Evolutionary conservation across 2,888 invertebrate species (phyloP), one percentile per base, ranked within the genome.

Genomic region (Scaptomyza tumidula): DNA sequence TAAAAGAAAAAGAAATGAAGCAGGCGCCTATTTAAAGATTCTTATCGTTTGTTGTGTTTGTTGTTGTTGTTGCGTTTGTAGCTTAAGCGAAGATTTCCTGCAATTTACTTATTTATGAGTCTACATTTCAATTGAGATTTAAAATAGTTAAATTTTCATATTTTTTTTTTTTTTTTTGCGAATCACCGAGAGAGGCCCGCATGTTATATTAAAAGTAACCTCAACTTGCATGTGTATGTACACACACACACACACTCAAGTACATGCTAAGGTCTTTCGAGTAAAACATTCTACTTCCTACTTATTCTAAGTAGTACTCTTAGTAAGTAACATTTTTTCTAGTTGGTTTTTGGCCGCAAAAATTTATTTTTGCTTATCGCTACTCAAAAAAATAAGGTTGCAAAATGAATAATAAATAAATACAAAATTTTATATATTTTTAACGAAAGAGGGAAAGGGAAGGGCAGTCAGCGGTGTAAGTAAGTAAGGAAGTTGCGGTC

Each of bases 21-120:
- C 45, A 9, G 59, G 14, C 31, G 60, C 14, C 39, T 29, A 46
- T 50, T 56, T n/a, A n/a, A 35, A 39, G 45, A 52, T 58, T 61
- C 7, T 41, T 46, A 0, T 29, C 7, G 27, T 46, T 46, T 45
- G 11, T 29, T 48, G 2, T n/a, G 35, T 37, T 2, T 41, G 35
- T 69, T 83, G 75, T 45, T 41, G n/a, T n/a, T 59, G 55, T 29
- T 43, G 48, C 63, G 55, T 31, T 44, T 41, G 2, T 6, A 35
- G 71, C 71, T 77, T 86, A 81, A 88, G 84, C 85, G 77, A 80
- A 81, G 72, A 83, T 85, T 87, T 88, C 86, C 88, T 88, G 87
- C 78, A 88, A 89, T 89, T 89, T 88, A 83, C 76, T 69, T 66
- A 88, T 83, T 89, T 84, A 71, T 58, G 71, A 64, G 63, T 59